Evolutionary conservation across 2,888 invertebrate species (phyloP).

Genomic region (Callimorpha dominula): DNA sequence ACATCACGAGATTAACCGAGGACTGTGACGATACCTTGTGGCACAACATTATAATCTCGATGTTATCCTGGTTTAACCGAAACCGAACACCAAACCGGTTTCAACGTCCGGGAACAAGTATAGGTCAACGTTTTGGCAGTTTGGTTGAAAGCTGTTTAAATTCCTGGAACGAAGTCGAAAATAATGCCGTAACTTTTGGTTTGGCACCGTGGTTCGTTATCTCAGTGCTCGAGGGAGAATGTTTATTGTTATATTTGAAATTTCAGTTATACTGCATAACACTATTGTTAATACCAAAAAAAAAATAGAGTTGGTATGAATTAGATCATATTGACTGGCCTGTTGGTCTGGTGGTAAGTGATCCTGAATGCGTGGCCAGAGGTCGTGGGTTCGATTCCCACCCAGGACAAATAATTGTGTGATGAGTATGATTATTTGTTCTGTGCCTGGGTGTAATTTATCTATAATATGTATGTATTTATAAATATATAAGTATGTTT

Average conservation of each 20-base stretch:
- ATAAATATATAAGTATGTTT: too few relatives aligned
- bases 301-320: too few relatives aligned
- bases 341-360: too few relatives aligned
- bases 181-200: constrained; percentile 3
- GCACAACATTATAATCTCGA: constrained; percentile 37
- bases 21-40: background rate
- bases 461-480: too few relatives aligned
- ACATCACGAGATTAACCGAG: background rate
- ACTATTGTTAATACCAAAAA: background rate
- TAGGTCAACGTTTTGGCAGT: constrained; percentile 33
- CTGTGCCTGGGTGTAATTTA: too few relatives aligned
- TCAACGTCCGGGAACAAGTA: constrained; percentile 31
- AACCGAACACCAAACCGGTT: constrained; percentile 55
- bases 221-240: background rate
- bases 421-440: too few relatives aligned
- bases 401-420: too few relatives aligned
- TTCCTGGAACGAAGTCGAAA: constrained; percentile 25
- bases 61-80: constrained; percentile 43
- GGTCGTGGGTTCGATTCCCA: too few relatives aligned
- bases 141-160: constrained; percentile 36
- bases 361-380: too few relatives aligned
- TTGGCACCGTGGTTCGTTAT: background rate
- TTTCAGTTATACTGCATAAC: background rate
- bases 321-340: too few relatives aligned
- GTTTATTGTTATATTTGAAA: background rate